A percentile compares a stretch with the other conserved stretches of the same genome.
Conservation (phyloP, 2,113 vertebrate species). For the Chascanopsetta lugubris region DNA sequence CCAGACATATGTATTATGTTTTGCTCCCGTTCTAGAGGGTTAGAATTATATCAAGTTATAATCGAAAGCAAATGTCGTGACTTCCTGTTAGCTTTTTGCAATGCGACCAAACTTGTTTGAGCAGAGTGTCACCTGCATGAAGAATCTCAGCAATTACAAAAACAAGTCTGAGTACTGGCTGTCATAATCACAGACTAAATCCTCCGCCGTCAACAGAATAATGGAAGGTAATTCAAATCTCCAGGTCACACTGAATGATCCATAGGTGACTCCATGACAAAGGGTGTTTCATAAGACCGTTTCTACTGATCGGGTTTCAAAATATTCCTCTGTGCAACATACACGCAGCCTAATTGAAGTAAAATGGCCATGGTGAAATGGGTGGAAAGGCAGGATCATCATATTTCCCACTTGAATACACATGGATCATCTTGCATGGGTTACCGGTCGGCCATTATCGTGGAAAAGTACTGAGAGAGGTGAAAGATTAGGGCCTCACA, state of each 20-base stretch:
- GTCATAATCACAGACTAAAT: too few relatives aligned
- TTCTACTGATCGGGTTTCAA: constrained; percentile 49
- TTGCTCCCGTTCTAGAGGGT: too few relatives aligned
- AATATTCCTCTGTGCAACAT: constrained; percentile 12
- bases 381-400: constrained; percentile 46
- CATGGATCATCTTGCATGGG: constrained; percentile 46
- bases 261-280: background rate
- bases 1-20: too few relatives aligned
- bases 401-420: constrained; percentile 37
- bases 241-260: background rate
- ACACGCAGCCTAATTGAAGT: background rate
- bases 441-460: constrained; percentile 14
- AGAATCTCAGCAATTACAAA: background rate
- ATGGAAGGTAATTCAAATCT: background rate
- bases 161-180: too few relatives aligned
- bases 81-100: background rate
- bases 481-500: constrained; percentile 5
- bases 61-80: background rate
- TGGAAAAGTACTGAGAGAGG: constrained; percentile 1
- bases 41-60: too few relatives aligned
- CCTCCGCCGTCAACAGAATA: constrained; percentile 16
- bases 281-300: constrained; percentile 22
- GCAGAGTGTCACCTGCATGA: constrained; percentile 2
- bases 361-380: constrained; percentile 10
- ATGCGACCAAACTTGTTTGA: constrained; percentile 36